Percentiles rank a stretch among this genome's conserved stretches.
Evolutionary conservation across 2,888 invertebrate genomes (phyloP).

Genomic region (Drosophila macrothrix): DNA sequence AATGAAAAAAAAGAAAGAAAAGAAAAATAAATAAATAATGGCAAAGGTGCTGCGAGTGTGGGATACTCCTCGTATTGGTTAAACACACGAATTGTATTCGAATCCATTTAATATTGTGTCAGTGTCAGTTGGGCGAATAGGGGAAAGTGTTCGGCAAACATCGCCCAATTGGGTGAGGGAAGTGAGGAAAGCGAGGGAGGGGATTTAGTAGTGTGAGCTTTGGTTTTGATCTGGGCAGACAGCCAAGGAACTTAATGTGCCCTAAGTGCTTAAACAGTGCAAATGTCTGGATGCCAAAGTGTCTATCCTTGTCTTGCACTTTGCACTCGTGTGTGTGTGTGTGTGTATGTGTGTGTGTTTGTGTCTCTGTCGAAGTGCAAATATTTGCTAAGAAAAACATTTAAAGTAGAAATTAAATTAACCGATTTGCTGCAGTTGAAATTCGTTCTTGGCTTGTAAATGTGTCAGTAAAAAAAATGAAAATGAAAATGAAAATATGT

Average conservation of each 20-base stretch:
- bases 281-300: slow-evolving; percentile 48
- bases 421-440: slow-evolving; percentile 8
- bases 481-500: not conserved
- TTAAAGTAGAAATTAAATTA: slow-evolving; percentile 6
- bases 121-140: slow-evolving; percentile 57
- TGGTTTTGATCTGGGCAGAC: slow-evolving; percentile 57
- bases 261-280: slow-evolving; percentile 62
- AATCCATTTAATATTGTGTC: slow-evolving; percentile 24
- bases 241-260: slow-evolving; percentile 63
- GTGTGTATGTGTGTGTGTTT: no score
- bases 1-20: not conserved
- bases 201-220: slow-evolving; percentile 3
- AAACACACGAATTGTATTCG: not conserved
- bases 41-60: not conserved
- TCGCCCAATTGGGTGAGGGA: not conserved
- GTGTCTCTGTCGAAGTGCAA: not conserved
- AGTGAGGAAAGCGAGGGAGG: not conserved
- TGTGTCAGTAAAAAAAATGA: not conserved
- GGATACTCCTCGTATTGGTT: not conserved
- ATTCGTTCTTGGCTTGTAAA: not conserved
- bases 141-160: slow-evolving; percentile 4
- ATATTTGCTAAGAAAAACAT: not conserved
- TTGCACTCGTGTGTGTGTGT: not conserved
- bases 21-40: not conserved
- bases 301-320: slow-evolving; percentile 10